These are phyloP conservation scores for Dysdera silvatica DNA, from an alignment of 1,140 invertebrate species.

Conservation along the genomic window DNA sequence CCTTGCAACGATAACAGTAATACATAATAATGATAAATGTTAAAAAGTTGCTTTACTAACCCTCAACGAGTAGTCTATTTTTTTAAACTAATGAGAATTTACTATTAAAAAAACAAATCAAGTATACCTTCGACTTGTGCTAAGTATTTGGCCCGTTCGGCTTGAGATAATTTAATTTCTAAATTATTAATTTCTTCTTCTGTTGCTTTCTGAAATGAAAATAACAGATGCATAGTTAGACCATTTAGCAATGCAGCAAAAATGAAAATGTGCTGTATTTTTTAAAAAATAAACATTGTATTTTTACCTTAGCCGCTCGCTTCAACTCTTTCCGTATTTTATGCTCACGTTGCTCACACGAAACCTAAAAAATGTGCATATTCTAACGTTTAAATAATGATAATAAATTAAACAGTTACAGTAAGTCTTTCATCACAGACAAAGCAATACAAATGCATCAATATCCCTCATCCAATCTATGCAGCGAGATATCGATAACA, in stretches of 20 bases:
- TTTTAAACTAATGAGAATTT: background rate
- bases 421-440: no score
- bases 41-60: no score
- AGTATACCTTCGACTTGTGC: conserved; percentile 49
- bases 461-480: no score
- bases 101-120: background rate
- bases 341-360: conserved; percentile 45
- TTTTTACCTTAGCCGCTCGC: conserved; percentile 44
- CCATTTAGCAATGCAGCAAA: background rate
- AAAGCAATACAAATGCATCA: no score
- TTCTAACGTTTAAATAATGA: no score
- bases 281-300: background rate
- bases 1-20: no score
- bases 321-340: conserved; percentile 49
- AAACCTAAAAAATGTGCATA: conserved; percentile 33
- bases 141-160: conserved; percentile 47
- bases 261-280: background rate
- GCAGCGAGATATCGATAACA: no score
- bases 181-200: conserved; percentile 44
- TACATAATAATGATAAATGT: no score
- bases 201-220: conserved; percentile 40
- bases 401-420: background rate
- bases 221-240: conserved; percentile 2
- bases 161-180: conserved; percentile 46
- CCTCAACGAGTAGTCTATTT: no score